Evolutionary conservation across 2,888 invertebrate species (phyloP).

Genomic region (Blomia tropicalis): DNA sequence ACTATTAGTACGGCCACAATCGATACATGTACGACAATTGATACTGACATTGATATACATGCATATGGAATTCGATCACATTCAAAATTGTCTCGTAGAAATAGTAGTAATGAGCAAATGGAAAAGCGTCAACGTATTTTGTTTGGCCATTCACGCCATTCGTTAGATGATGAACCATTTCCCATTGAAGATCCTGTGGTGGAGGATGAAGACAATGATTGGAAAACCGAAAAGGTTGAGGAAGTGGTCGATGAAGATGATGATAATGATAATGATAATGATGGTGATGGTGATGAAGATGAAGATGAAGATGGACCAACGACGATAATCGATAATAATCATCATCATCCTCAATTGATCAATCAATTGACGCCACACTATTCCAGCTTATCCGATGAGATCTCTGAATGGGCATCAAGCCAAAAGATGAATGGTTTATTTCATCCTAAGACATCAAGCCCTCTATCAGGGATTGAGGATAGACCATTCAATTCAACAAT

Average conservation of each 20-base stretch:
- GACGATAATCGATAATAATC: background rate
- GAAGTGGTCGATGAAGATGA: background rate
- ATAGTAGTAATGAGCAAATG: background rate
- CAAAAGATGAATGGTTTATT: background rate
- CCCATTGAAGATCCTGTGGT: background rate
- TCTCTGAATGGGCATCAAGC: background rate
- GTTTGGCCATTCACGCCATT: background rate
- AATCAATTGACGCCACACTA: background rate
- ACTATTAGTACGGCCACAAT: background rate
- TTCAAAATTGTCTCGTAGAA: background rate
- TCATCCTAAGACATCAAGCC: background rate
- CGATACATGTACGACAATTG: background rate
- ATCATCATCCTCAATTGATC: background rate
- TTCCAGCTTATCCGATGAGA: slow-evolving; percentile 3
- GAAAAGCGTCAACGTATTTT: slow-evolving; percentile 5
- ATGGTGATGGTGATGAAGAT: background rate
- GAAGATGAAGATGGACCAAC: background rate
- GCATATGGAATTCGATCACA: background rate
- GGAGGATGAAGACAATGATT: background rate
- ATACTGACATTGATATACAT: background rate
- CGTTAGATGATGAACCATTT: background rate
- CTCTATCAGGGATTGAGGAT: too few relatives aligned
- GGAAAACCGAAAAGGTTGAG: background rate
- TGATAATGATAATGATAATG: background rate
- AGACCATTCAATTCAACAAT: too few relatives aligned